Percentiles rank a stretch among this genome's conserved stretches.
Evolutionary conservation across 2,888 invertebrate genomes (phyloP).

Genomic region (Euspilapteryx auroguttella): DNA sequence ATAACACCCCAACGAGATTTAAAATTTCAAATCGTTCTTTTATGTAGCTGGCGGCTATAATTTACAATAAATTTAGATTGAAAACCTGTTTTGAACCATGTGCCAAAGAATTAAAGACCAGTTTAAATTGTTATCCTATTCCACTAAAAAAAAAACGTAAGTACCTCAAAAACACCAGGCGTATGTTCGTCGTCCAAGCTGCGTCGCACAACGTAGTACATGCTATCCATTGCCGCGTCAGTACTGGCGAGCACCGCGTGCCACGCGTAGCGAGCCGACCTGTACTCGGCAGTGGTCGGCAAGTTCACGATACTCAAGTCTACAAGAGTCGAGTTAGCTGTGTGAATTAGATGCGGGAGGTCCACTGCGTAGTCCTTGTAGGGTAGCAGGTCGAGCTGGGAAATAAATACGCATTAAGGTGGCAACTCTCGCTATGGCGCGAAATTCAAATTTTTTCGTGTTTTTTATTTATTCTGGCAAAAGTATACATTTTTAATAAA

Average conservation of each 20-base stretch:
- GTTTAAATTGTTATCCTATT: too few relatives aligned
- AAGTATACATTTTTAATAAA: too few relatives aligned
- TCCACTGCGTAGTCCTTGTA: slow-evolving; percentile 44
- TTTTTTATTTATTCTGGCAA: too few relatives aligned
- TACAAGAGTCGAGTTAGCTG: slow-evolving; percentile 65
- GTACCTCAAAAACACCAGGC: slow-evolving; percentile 74
- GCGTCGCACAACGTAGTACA: slow-evolving; percentile 42
- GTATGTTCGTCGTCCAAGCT: slow-evolving; percentile 73
- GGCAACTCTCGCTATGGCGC: too few relatives aligned
- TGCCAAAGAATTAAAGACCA: too few relatives aligned
- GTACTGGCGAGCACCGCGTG: slow-evolving; percentile 56
- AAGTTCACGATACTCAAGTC: slow-evolving; percentile 63
- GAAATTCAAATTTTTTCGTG: too few relatives aligned
- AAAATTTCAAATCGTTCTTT: too few relatives aligned
- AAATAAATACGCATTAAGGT: slow-evolving; percentile 7
- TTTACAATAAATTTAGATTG: too few relatives aligned
- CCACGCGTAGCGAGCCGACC: slow-evolving; percentile 62
- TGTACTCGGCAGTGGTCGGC: slow-evolving; percentile 36
- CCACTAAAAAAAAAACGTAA: too few relatives aligned
- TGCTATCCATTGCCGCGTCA: slow-evolving; percentile 27
- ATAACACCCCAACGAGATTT: too few relatives aligned
- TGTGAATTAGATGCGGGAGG: slow-evolving; percentile 67
- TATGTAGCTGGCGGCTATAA: too few relatives aligned
- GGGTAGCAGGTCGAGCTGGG: slow-evolving; percentile 54
- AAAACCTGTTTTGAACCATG: too few relatives aligned